A percentile compares a stretch with the other conserved stretches of the same genome.
phyloP scores from a whole-genome alignment of 2,113 vertebrate species.

The Vulpes vulpes region DNA sequence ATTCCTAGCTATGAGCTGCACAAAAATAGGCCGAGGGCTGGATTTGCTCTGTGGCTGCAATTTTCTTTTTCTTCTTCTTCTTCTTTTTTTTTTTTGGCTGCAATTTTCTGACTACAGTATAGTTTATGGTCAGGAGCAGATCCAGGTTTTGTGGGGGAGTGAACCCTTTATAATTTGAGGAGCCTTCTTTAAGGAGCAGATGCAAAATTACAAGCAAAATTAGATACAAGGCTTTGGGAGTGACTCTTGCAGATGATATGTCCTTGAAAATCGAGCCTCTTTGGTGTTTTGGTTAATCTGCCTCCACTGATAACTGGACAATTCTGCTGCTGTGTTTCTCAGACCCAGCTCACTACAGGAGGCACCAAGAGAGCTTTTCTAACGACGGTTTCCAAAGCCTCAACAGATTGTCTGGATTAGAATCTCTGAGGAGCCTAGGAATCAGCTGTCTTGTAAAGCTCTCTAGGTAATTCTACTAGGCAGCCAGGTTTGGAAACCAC shows the following conservation, averaged over 20 bases:
- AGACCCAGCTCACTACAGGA: background rate
- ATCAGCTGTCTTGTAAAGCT: background rate
- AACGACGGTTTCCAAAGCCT: background rate
- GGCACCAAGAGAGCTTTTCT: background rate
- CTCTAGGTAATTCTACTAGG: background rate
- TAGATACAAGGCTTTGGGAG: background rate
- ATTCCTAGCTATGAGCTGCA: background rate
- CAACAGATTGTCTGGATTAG: background rate
- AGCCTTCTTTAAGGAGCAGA: background rate
- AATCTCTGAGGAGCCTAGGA: background rate
- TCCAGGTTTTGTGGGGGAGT: background rate
- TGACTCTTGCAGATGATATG: background rate
- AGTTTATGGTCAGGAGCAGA: background rate
- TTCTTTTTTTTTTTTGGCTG: background rate
- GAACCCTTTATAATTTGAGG: background rate
- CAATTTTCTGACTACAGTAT: background rate
- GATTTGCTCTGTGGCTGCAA: background rate
- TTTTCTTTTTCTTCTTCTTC: background rate
- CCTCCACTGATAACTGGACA: background rate
- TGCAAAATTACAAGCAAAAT: conserved; percentile 28
- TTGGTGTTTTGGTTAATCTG: background rate
- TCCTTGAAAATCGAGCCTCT: background rate
- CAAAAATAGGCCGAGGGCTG: background rate
- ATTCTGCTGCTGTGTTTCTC: background rate
- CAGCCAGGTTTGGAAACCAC: background rate